Conservation (phyloP, 2,797 vertebrate genomes). For the Betta splendens region DNA sequence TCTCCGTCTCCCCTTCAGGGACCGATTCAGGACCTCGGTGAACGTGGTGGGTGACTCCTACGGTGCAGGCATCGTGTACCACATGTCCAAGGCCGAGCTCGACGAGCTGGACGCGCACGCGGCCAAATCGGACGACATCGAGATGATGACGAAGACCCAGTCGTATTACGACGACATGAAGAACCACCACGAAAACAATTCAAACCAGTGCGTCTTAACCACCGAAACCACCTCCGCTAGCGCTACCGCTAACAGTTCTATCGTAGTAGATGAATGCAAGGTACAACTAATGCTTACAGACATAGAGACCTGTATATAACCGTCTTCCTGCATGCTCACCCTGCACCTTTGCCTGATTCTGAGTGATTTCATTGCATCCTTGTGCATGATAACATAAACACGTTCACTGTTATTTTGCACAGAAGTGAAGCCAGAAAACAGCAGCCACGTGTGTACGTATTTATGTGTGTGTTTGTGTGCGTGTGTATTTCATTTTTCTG, state of each 20-base stretch:
- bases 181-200: conserved; percentile 98
- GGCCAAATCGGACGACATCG: conserved; percentile 90
- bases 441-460: conserved; percentile 32
- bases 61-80: conserved; percentile 97
- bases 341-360: conserved; percentile 39
- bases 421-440: conserved; percentile 27
- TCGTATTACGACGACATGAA: conserved; percentile 96
- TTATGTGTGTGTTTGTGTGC: conserved; percentile 40
- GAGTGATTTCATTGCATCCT: conserved; percentile 31
- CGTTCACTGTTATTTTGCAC: conserved; percentile 36
- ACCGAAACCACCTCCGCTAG: conserved; percentile 68
- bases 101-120: conserved; percentile 90
- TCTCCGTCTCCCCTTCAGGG: conserved; percentile 74
- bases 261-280: conserved; percentile 99
- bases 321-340: conserved; percentile 77
- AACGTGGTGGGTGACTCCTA: conserved; percentile 98
- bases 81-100: conserved; percentile 94
- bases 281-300: conserved; percentile 94
- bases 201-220: conserved; percentile 95
- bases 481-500: conserved; percentile 50
- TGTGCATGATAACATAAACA: conserved; percentile 44
- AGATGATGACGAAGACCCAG: conserved; percentile 95
- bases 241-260: conserved; percentile 91
- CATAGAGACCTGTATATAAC: conserved; percentile 93
- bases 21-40: conserved; percentile 98